Percentiles rank a stretch among this genome's conserved stretches.
These are phyloP conservation scores for Gymnorhina tibicen DNA, from an alignment of 2,113 vertebrate genomes.

Conservation along the genomic window DNA sequence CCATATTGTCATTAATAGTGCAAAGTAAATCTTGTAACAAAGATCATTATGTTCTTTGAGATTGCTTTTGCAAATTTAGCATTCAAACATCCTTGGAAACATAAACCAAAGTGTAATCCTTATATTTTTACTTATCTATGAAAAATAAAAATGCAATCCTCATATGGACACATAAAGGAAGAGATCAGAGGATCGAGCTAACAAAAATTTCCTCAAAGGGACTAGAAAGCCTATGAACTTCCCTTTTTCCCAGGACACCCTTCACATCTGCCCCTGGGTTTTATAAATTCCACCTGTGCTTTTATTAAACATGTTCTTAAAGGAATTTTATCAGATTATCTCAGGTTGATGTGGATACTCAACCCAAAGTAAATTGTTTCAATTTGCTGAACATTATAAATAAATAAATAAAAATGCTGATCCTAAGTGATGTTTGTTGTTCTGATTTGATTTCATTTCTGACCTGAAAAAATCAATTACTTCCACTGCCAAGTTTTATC, in stretches of 20 bases:
- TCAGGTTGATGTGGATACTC: not conserved
- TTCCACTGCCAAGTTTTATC: conserved; percentile 36
- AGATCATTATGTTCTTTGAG: not conserved
- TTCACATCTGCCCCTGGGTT: not conserved
- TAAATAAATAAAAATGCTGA: conserved; percentile 37
- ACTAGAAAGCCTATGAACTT: not conserved
- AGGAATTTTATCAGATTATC: conserved; percentile 17
- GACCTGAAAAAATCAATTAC: conserved; percentile 52
- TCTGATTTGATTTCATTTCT: conserved; percentile 43
- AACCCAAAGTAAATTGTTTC: not conserved
- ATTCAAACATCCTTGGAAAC: not conserved
- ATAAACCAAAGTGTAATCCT: not conserved
- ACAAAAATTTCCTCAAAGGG: not conserved
- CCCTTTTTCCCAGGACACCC: not conserved
- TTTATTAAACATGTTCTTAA: conserved; percentile 19
- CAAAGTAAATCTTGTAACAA: not conserved
- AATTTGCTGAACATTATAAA: not conserved
- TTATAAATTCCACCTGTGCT: not conserved
- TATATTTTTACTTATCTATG: not conserved
- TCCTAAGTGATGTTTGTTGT: conserved; percentile 38
- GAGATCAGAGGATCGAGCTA: not conserved
- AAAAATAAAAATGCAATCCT: not conserved
- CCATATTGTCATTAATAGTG: not conserved
- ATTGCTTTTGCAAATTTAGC: not conserved
- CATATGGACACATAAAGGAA: not conserved